Percentiles rank a stretch among this genome's conserved stretches.
Evolutionary conservation across 2,113 vertebrate species (phyloP).

Genomic region (Xiphias gladius): DNA sequence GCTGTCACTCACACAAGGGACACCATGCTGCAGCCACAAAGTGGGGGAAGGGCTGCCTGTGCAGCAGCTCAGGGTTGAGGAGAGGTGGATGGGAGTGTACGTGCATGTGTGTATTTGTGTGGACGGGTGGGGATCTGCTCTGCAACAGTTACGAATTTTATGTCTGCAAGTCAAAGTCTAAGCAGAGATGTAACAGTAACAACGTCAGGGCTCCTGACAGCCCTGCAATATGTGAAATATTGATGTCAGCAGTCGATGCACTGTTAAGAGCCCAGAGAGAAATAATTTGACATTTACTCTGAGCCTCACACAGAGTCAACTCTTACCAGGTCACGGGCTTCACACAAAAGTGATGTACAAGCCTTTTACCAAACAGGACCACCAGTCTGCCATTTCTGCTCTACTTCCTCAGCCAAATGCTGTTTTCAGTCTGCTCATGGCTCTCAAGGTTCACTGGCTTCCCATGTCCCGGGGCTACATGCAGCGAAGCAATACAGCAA

Average conservation of each 20-base stretch:
- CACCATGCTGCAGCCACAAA: slow-evolving; percentile 69
- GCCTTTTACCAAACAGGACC: slow-evolving; percentile 37
- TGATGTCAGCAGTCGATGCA: slow-evolving; percentile 44
- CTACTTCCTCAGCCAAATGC: slow-evolving; percentile 68
- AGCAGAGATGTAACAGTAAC: slow-evolving; percentile 40
- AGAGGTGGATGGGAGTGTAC: slow-evolving; percentile 3
- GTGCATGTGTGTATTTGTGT: background rate
- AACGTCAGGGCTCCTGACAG: slow-evolving; percentile 43
- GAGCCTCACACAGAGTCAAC: slow-evolving; percentile 17
- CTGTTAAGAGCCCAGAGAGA: slow-evolving; percentile 20
- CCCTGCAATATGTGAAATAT: slow-evolving; percentile 61
- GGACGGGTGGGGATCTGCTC: slow-evolving; percentile 35
- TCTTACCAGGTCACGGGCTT: slow-evolving; percentile 39
- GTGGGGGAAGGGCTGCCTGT: slow-evolving; percentile 69
- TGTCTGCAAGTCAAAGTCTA: slow-evolving; percentile 39
- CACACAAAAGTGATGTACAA: slow-evolving; percentile 26
- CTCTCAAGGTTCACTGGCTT: slow-evolving; percentile 53
- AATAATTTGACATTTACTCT: slow-evolving; percentile 52
- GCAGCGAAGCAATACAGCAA: slow-evolving; percentile 15
- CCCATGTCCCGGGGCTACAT: slow-evolving; percentile 34
- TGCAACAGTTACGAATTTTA: slow-evolving; percentile 53
- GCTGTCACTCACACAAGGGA: slow-evolving; percentile 68
- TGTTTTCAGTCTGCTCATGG: slow-evolving; percentile 30
- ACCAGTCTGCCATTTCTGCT: slow-evolving; percentile 67
- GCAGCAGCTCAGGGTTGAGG: slow-evolving; percentile 50